Percentiles rank a stretch among this genome's conserved stretches.
These are phyloP conservation scores for Limosa lapponica DNA, from an alignment of 2,797 vertebrate species.

Conservation along the genomic window DNA sequence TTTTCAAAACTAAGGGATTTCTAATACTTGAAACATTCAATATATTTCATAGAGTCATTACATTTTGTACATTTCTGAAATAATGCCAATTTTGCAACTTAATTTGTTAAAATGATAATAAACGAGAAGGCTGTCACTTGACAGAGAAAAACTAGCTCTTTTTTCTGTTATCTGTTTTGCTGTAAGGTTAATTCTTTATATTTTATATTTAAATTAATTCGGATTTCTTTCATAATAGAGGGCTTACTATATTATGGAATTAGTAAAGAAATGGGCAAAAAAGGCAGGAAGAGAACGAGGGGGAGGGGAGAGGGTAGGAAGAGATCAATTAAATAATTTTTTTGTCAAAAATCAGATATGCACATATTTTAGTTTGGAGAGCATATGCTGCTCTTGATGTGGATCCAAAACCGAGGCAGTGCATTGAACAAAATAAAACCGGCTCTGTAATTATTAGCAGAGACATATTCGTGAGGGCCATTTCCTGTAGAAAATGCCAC, in stretches of 20 bases:
- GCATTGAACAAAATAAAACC: slow-evolving; percentile 45
- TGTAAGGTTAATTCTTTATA: slow-evolving; percentile 76
- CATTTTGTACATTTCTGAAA: slow-evolving; percentile 59
- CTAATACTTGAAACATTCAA: slow-evolving; percentile 60
- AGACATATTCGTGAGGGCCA: neutral
- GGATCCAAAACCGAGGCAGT: slow-evolving; percentile 54
- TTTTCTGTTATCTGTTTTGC: slow-evolving; percentile 76
- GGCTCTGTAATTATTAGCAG: slow-evolving; percentile 59
- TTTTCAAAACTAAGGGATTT: slow-evolving; percentile 55
- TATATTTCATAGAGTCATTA: slow-evolving; percentile 67
- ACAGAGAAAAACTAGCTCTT: slow-evolving; percentile 55
- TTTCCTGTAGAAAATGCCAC: slow-evolving; percentile 47
- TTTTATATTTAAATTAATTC: slow-evolving; percentile 78
- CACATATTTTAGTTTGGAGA: slow-evolving; percentile 70
- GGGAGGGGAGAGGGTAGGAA: slow-evolving; percentile 4
- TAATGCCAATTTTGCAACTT: slow-evolving; percentile 64
- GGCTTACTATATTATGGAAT: slow-evolving; percentile 69
- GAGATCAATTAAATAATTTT: slow-evolving; percentile 71
- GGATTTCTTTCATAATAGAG: slow-evolving; percentile 68
- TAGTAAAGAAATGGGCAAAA: slow-evolving; percentile 46
- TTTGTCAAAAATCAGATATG: slow-evolving; percentile 69
- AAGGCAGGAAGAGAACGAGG: slow-evolving; percentile 8
- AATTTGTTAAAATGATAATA: slow-evolving; percentile 68
- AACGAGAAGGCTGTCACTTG: slow-evolving; percentile 44
- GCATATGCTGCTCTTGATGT: slow-evolving; percentile 56